Percentiles rank a stretch among this genome's conserved stretches.
Evolutionary conservation across 2,797 vertebrate genomes (phyloP).

Genomic region (Hoplostethus mediterraneus): DNA sequence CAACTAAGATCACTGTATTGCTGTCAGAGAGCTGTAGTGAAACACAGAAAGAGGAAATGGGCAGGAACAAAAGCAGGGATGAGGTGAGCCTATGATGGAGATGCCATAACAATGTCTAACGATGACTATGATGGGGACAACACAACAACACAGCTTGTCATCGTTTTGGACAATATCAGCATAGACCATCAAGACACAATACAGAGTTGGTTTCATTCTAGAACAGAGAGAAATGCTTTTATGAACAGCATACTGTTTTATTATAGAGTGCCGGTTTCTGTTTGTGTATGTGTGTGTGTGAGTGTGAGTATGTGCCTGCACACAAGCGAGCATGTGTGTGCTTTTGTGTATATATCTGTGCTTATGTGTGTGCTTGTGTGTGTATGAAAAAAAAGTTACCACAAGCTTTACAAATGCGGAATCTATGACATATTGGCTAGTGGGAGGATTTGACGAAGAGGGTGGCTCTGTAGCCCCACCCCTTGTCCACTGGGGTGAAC

Average conservation of each 20-base stretch:
- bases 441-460: constrained; percentile 31
- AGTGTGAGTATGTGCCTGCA: constrained; percentile 34
- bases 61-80: constrained; percentile 10
- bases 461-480: constrained; percentile 29
- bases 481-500: constrained; percentile 34
- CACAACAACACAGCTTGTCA: constrained; percentile 63
- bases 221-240: constrained; percentile 38
- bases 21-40: constrained; percentile 64
- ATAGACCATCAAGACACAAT: constrained; percentile 59
- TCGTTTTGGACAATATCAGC: constrained; percentile 56
- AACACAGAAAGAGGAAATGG: constrained; percentile 47
- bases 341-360: constrained; percentile 49
- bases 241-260: constrained; percentile 29
- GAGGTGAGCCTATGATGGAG: constrained; percentile 38
- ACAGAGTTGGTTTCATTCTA: constrained; percentile 48
- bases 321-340: constrained; percentile 49
- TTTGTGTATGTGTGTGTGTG: constrained; percentile 34
- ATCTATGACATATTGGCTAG: constrained; percentile 43
- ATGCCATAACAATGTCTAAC: constrained; percentile 12
- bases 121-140: constrained; percentile 52
- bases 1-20: constrained; percentile 66
- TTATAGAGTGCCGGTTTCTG: constrained; percentile 27
- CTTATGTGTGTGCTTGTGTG: constrained; percentile 16
- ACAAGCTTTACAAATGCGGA: constrained; percentile 37
- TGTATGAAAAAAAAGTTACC: constrained; percentile 30